Percentiles rank a stretch among this genome's conserved stretches.
Evolutionary conservation across 2,797 vertebrate genomes (phyloP).

Genomic region (Gobio occitaniae): DNA sequence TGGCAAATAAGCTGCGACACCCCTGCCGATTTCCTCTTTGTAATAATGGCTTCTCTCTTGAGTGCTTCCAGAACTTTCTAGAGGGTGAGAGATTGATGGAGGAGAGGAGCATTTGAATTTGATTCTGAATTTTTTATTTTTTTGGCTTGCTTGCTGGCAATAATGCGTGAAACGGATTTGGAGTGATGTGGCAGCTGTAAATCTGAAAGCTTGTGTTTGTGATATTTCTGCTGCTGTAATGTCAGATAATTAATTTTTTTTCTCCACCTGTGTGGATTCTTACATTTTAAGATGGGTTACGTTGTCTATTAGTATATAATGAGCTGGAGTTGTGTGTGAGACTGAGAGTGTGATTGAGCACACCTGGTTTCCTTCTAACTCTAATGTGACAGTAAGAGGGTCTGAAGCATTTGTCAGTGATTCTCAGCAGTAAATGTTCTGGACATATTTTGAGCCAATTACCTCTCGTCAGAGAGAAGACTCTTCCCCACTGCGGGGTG

Average conservation of each 20-base stretch:
- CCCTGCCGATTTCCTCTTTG: neutral
- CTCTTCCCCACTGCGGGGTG: constrained; percentile 16
- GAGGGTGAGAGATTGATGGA: neutral
- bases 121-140: neutral
- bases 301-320: constrained; percentile 22
- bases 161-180: neutral
- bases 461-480: constrained; percentile 35
- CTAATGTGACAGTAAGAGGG: constrained; percentile 31
- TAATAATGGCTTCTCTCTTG: constrained; percentile 41
- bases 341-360: neutral
- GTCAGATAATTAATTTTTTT: neutral
- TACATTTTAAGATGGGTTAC: constrained; percentile 10
- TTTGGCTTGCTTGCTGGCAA: constrained; percentile 3
- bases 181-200: constrained; percentile 15
- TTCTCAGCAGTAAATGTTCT: constrained; percentile 34
- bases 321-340: neutral
- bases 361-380: constrained; percentile 19
- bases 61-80: constrained; percentile 31
- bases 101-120: neutral
- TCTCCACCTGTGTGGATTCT: constrained; percentile 7
- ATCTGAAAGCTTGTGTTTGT: constrained; percentile 9
- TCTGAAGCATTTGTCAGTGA: constrained; percentile 36
- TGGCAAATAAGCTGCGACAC: constrained; percentile 10
- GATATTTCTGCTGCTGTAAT: neutral
- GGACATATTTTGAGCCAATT: constrained; percentile 46